Evolutionary conservation across 2,113 vertebrate genomes (phyloP), one percentile per base, ranked within the genome.

Genomic region (Pteronura brasiliensis): DNA sequence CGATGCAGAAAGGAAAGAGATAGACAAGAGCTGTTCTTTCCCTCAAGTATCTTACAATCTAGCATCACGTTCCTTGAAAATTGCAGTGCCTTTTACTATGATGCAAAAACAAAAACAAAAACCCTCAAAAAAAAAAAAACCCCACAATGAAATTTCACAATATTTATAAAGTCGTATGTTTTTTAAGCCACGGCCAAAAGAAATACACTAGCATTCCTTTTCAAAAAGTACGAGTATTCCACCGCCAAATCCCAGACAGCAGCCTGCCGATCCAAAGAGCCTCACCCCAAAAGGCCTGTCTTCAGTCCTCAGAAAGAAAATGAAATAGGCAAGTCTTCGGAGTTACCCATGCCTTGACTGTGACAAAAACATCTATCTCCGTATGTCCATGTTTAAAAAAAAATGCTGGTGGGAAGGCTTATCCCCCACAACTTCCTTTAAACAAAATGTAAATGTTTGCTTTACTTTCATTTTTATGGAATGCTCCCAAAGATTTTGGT

Each of bases 311-410:
- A 72, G 29, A 63, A 63, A 93, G 25, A 82, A 89, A 93, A 71
- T 36, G 14, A 44, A 95, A 91, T 27, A 63, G 67, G 71, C 36
- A 92, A 44, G 25, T 82, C 36, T 47, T 69, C 59, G 20, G 57
- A 85, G 80, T 96, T 85, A 92, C 23, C 49, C 76, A 61, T 74
- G 74, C 88, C 69, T 71, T 84, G 39, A 69, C 47, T 90, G 49
- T 85, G 57, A 96, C 88, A 94, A 59, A 95, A 92, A 94, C 34
- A 65, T 95, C 91, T 76, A 52, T 20, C 93, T 79, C 79, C 49
- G 42, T 17, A 42, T 42, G 25, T 69, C 65, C 34, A 27, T 81
- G 67, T 81, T 95, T 72, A 97, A 95, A 92, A 44, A 44, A 92
- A 52, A 97, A 92, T 96, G 29, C 49, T 82, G 13, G 4, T 42